Base-by-base conservation (phyloP, 2,797 vertebrate species). In the Acrossocheilus wenchowensis region DNA sequence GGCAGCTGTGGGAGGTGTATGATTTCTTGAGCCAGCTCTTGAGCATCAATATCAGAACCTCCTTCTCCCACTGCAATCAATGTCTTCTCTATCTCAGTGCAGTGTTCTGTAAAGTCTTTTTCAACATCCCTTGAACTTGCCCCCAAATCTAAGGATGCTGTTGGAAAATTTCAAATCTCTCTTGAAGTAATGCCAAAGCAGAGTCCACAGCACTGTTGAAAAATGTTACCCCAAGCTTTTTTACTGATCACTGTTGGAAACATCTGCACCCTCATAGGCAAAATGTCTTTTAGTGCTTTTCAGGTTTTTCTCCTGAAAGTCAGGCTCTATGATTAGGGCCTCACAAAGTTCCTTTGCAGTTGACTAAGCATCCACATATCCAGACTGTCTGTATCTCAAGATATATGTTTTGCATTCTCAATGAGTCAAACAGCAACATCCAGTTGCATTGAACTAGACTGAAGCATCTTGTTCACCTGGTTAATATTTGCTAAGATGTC, bases 281-380 rank as follows among this genome's bases (percentile, higher is more conserved):
- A 85, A 84, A 54, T 80, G 77, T 77, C 66, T 81, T 84, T 83
- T 69, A 19, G 86, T 84, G 62, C 75, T 84, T 34, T 74, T 83
- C 30, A 83, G 17, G 41, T 48, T 71, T 23, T 41, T 41, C 41
- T 41, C 41, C n/a, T 83, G 43, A 8, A 80, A 41, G 17, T 83
- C 52, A 45, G 86, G 81, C 36, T 81, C 77, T 19, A 57, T 52
- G 45, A 43, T 85, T 6, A 85, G 41, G 15, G 26, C 60, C 30
- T 78, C 62, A 43, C 74, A 85, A 5, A 78, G 43, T 15, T 85
- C 64, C 48, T 85, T 79, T 62, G 84, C 77, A 39, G 77, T 54
- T 54, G 19, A 34, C 5, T 45, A 2, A 14, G 84, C 66, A 36
- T 78, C 84, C 52, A 34, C 17, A 69, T 80, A 80, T n/a, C 74